Conservation (phyloP, 2,888 invertebrate species). For the Lottia gigantea region DNA sequence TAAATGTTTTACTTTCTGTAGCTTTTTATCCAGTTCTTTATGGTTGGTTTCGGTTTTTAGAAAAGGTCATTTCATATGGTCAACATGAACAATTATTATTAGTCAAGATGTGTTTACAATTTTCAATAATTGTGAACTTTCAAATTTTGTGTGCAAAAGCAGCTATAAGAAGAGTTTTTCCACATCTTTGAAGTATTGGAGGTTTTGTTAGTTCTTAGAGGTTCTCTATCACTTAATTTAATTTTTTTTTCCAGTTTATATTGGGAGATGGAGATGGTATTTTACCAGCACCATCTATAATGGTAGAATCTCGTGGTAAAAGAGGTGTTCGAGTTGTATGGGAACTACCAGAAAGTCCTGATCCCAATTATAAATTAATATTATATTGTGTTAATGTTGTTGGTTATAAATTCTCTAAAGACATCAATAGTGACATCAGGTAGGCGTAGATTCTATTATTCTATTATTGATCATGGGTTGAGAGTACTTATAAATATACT, state of each 20-base stretch:
- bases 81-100: too few relatives aligned
- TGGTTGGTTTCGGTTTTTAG: not conserved
- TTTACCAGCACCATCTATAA: slow-evolving; percentile 62
- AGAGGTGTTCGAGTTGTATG: slow-evolving; percentile 57
- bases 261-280: slow-evolving; percentile 47
- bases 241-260: slow-evolving; percentile 40
- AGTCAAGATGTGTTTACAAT: too few relatives aligned
- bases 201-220: too few relatives aligned
- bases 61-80: too few relatives aligned
- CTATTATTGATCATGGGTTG: too few relatives aligned
- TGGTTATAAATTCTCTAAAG: slow-evolving; percentile 56
- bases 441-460: slow-evolving; percentile 23
- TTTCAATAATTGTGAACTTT: too few relatives aligned
- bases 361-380: slow-evolving; percentile 54
- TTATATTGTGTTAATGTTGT: slow-evolving; percentile 64
- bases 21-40: slow-evolving; percentile 39
- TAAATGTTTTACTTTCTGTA: slow-evolving; percentile 22
- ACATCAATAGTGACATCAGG: slow-evolving; percentile 65
- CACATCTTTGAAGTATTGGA: too few relatives aligned
- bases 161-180: too few relatives aligned
- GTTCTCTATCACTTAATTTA: too few relatives aligned
- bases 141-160: too few relatives aligned
- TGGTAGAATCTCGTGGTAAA: slow-evolving; percentile 53
- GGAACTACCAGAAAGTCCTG: slow-evolving; percentile 49
- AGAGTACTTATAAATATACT: too few relatives aligned